Percentiles rank a stretch among this genome's conserved stretches.
Evolutionary conservation across 1,140 invertebrate genomes (phyloP).

Genomic region (Colletes latitarsis): DNA sequence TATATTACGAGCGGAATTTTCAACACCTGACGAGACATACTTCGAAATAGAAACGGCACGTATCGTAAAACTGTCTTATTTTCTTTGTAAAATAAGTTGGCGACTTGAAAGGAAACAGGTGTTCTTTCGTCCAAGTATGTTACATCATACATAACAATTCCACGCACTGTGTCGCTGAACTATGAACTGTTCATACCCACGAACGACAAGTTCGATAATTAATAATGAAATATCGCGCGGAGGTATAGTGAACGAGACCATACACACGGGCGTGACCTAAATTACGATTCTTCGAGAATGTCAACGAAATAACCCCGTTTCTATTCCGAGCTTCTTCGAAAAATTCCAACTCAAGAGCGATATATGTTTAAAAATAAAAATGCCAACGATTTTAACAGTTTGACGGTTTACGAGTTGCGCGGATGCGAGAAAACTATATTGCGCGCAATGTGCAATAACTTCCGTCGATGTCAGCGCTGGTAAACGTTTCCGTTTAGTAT

Average conservation of each 20-base stretch:
- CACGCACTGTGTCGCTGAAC: background rate
- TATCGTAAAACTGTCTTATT: no score
- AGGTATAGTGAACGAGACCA: background rate
- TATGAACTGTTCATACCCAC: background rate
- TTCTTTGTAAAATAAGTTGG: no score
- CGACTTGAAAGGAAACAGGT: no score
- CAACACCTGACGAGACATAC: no score
- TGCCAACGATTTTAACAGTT: background rate
- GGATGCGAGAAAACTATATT: no score
- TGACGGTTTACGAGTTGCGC: background rate
- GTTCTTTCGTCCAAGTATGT: no score
- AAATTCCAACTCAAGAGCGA: background rate
- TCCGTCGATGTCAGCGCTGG: background rate
- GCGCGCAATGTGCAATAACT: no score
- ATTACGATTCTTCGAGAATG: conserved; percentile 16
- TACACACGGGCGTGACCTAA: conserved; percentile 33
- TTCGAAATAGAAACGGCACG: no score
- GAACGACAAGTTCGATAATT: conserved; percentile 23
- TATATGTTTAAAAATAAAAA: background rate
- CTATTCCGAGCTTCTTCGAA: background rate
- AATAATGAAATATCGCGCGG: conserved; percentile 23
- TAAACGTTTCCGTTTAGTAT: background rate
- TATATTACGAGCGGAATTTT: no score
- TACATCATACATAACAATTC: conserved; percentile 7
- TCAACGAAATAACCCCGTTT: background rate